These are phyloP conservation scores for Cardiocondyla obscurior DNA, from an alignment of 1,140 invertebrate species.

Conservation along the genomic window DNA sequence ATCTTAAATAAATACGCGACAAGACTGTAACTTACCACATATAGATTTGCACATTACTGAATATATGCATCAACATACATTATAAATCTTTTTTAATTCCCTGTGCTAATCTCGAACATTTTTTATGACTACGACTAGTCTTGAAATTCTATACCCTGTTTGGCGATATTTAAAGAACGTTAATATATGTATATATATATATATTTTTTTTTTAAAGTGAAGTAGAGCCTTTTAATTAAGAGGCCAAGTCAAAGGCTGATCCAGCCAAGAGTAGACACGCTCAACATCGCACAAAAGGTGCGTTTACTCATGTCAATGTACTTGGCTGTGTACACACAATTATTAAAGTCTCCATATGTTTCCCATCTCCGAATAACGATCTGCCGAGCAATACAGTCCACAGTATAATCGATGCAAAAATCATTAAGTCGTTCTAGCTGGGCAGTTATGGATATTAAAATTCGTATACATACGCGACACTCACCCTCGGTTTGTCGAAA, in stretches of 20 bases:
- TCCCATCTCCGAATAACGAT: slow-evolving; percentile 26
- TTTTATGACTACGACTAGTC: slow-evolving; percentile 21
- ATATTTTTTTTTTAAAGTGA: neutral
- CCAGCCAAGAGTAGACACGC: slow-evolving; percentile 34
- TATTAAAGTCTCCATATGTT: slow-evolving; percentile 64
- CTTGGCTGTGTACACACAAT: slow-evolving; percentile 24
- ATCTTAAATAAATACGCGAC: neutral
- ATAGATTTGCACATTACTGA: slow-evolving; percentile 10
- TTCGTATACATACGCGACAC: slow-evolving; percentile 12
- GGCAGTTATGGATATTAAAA: slow-evolving; percentile 41
- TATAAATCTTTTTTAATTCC: slow-evolving; percentile 38
- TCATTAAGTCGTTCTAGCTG: slow-evolving; percentile 8
- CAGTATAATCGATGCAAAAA: neutral
- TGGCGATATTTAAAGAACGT: slow-evolving; percentile 25
- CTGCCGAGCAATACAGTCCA: slow-evolving; percentile 30
- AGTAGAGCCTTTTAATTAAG: neutral
- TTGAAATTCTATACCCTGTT: slow-evolving; percentile 57
- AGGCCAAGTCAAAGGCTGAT: slow-evolving; percentile 9
- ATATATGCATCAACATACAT: slow-evolving; percentile 8
- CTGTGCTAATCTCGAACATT: slow-evolving; percentile 11
- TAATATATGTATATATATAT: too few species aligned
- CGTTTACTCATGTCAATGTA: slow-evolving; percentile 45
- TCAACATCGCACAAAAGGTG: slow-evolving; percentile 30
- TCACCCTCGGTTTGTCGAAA: slow-evolving; percentile 21
- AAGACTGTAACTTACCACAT: slow-evolving; percentile 52